Evolutionary conservation across 2,797 vertebrate genomes (phyloP).

Genomic region (Acipenser transmontanus): DNA sequence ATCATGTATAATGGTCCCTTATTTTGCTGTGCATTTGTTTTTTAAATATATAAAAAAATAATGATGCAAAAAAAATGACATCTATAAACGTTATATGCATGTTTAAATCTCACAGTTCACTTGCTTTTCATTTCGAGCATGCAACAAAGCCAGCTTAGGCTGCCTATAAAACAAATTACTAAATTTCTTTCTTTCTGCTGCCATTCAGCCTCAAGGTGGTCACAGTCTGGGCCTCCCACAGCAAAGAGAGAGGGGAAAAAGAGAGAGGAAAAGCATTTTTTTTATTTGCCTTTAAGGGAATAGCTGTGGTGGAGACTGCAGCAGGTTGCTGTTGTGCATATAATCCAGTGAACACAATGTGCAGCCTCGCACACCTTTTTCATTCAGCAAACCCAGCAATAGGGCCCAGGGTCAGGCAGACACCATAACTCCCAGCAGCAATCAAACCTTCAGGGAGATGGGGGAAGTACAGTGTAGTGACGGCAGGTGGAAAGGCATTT

Average conservation of each 20-base stretch:
- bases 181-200: conserved; percentile 35
- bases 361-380: conserved; percentile 27
- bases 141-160: conserved; percentile 32
- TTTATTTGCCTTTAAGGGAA: conserved; percentile 16
- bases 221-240: conserved; percentile 13
- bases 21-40: too few species aligned
- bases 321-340: conserved; percentile 14
- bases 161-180: conserved; percentile 48
- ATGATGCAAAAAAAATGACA: background rate
- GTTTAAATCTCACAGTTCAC: conserved; percentile 47
- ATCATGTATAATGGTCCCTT: too few species aligned
- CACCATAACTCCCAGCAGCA: conserved; percentile 31
- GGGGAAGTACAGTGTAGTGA: conserved; percentile 26
- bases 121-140: conserved; percentile 30
- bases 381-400: conserved; percentile 25
- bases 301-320: conserved; percentile 15
- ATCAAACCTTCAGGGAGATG: conserved; percentile 33
- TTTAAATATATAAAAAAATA: too few species aligned
- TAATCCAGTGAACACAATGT: conserved; percentile 22
- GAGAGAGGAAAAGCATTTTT: background rate
- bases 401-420: conserved; percentile 37
- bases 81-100: conserved; percentile 39
- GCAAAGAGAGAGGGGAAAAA: conserved; percentile 3
- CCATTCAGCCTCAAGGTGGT: conserved; percentile 33
- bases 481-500: conserved; percentile 40